Base-by-base conservation (phyloP, 2,113 vertebrate genomes). In the Tylochromis polylepis region DNA sequence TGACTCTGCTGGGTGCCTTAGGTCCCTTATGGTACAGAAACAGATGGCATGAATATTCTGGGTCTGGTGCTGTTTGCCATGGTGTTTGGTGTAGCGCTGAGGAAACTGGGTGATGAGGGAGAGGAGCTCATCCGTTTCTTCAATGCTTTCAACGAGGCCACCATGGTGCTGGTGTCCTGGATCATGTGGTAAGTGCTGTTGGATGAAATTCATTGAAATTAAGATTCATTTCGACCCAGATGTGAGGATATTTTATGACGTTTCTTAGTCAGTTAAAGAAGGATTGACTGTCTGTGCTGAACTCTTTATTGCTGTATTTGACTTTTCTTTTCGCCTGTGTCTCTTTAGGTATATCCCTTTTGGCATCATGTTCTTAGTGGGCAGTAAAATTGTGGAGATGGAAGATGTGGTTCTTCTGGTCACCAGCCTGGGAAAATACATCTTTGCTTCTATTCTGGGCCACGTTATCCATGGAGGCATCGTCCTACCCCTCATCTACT, bases 341-440 rank as follows among this genome's bases (percentile, higher is more conserved):
- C 6, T 81, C 58, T 60, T 77, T 95, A 99, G 99, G 98, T 99
- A 99, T 2, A 97, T 99, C 11, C 99, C 99, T 6, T 94, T 99
- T 79, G 99, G 99, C 88, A 99, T 99, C 92, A 98, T 97, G 96
- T 99, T 99, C 95, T 97, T 99, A 82, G 97, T 99, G 80, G 98
- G 98, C 89, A 99, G 99, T 95, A 99, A 99, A 96, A 99, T 99
- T 57, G 97, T 99, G 65, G 99, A 99, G 94, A 99, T 99, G 98
- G 98, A 98, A 88, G 97, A 99, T 89, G 96, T 99, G 51, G 57
- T 98, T 24, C 91, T 97, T 72, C 92, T 99, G 87, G 98, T 99
- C 94, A 97, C 98, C 75, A 99, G 98, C 86, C 94, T 99, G 81
- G 99, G 98, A 84, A 99, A 99, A 93, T 99, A 99, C 70, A 99